phyloP scores from a whole-genome alignment of 2,888 invertebrate species.

The Synergus umbraculus region DNA sequence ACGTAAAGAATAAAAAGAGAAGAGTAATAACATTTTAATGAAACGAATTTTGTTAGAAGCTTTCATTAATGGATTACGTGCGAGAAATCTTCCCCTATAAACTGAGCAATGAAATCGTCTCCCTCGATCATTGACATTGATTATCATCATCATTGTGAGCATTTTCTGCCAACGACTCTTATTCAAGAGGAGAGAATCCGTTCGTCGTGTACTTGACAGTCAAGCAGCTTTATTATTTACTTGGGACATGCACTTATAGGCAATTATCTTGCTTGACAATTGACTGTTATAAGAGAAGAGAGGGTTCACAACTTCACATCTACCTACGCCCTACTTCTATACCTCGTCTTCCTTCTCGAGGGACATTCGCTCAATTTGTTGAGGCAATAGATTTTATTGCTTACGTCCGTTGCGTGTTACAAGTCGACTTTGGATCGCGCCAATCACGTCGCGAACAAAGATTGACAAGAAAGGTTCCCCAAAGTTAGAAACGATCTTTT shows the following conservation, averaged over 20 bases:
- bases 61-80: conserved; percentile 27
- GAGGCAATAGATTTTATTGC: conserved; percentile 61
- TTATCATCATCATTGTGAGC: conserved; percentile 27
- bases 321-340: conserved; percentile 46
- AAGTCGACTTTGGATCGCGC: conserved; percentile 40
- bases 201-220: conserved; percentile 23
- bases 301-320: conserved; percentile 45
- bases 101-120: conserved; percentile 20
- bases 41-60: conserved; percentile 27
- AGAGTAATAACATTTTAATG: conserved; percentile 22
- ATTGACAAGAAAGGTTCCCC: conserved; percentile 30
- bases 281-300: conserved; percentile 63
- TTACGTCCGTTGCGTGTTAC: conserved; percentile 59
- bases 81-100: conserved; percentile 11
- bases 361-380: conserved; percentile 53
- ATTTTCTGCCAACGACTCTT: conserved; percentile 7
- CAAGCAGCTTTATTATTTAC: conserved; percentile 63
- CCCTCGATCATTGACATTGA: conserved; percentile 17
- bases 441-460: conserved; percentile 44
- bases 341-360: conserved; percentile 49
- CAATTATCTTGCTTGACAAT: conserved; percentile 62
- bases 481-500: conserved; percentile 29
- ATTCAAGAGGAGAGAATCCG: conserved; percentile 13
- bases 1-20: background rate
- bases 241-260: conserved; percentile 60